Evolutionary conservation across 2,797 vertebrate species (phyloP), one percentile per base, ranked within the genome.

Genomic region (Helostoma temminkii): DNA sequence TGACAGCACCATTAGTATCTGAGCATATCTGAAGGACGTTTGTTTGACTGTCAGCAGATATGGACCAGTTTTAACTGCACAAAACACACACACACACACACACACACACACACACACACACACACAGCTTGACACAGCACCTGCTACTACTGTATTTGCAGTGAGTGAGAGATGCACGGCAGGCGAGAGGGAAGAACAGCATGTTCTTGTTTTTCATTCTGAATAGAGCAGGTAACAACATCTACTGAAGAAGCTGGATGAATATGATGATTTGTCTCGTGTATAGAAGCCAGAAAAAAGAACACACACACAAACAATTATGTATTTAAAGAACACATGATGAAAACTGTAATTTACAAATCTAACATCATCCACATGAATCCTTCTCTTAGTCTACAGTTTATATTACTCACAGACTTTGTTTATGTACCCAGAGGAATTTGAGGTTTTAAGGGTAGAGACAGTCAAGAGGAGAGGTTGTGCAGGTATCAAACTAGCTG

Each of bases 131-230:
- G 52, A 76, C 79, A 67, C 24, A 55, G 60, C 79, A 79, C 64
- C 76, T 85, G 60, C 67, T 81, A 46, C 69, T 58, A 39, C 60
- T 60, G 52, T 58, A 60, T 69, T 25, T 71, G 52, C 47, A 48
- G 43, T 24, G 71, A 78, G 34, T 6, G 71, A 67, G 64, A 48
- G 68, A 60, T 43, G 46, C 14, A 30, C 50, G 72, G 83, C 80
- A 78, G 79, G 69, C 80, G 69, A 85, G 63, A 28, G 32, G 25
- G 52, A 45, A 61, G 62, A 76, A 81, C 74, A 80, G 45, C 62
- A 14, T 78, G 74, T 81, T 39, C 81, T 74, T 34, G 62, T 80
- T 80, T 70, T 76, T 63, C 63, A 57, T 47, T 74, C 41, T 60
- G 28, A 45, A 46, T 64, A 41, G 52, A 63, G 12, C 71, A 15